phyloP scores from a whole-genome alignment of 2,113 vertebrate genomes.

The Eolophus roseicapilla region DNA sequence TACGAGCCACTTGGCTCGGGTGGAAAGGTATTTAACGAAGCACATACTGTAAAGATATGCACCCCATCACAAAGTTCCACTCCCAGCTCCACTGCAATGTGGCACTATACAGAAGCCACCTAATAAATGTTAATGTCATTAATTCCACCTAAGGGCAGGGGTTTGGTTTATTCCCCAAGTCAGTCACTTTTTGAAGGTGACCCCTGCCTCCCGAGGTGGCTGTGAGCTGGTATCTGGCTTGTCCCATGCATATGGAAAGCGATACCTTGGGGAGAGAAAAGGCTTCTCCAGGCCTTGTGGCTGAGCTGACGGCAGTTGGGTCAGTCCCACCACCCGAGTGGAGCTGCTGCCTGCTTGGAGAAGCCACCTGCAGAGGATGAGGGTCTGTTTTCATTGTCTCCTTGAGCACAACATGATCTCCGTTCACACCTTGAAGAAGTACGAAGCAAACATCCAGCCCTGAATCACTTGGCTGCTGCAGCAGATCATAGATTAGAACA shows the following conservation, averaged over 20 bases:
- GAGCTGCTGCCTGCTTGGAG: not conserved
- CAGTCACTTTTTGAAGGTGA: not conserved
- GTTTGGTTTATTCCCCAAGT: not conserved
- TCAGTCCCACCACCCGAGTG: accelerated
- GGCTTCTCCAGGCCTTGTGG: not conserved
- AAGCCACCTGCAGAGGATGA: not conserved
- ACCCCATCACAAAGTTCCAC: not conserved
- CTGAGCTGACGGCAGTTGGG: accelerated
- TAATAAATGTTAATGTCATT: not conserved
- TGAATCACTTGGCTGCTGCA: slow-evolving; percentile 33
- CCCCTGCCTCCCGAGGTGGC: accelerated
- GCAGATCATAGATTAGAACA: slow-evolving; percentile 10
- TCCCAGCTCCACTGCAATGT: not conserved
- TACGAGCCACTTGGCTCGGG: not conserved
- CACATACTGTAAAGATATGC: not conserved
- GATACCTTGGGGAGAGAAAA: not conserved
- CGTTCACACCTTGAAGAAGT: not conserved
- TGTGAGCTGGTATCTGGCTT: not conserved
- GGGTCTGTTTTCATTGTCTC: not conserved
- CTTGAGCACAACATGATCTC: not conserved
- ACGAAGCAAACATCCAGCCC: slow-evolving; percentile 11
- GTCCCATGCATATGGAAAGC: accelerated
- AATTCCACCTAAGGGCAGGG: not conserved
- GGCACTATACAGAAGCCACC: not conserved
- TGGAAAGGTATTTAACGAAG: slow-evolving; percentile 26